phyloP scores from a whole-genome alignment of 1,140 invertebrate genomes.

The silkworm (Bombyx mori) region ASM3026992v2 NC_085107.1:13574001-13574500 shows the following conservation, averaged over 20 bases:
- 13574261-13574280: background rate
- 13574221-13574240: conserved; percentile 32
- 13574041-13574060: conserved; percentile 82
- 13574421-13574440: conserved; percentile 8
- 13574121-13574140: conserved; percentile 90
- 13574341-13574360: too few species aligned
- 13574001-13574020: conserved; percentile 60
- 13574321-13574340: background rate
- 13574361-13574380: background rate
- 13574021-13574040: conserved; percentile 34
- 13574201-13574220: conserved; percentile 28
- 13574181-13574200: conserved; percentile 28
- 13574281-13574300: too few species aligned
- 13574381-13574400: conserved; percentile 5
- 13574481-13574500: conserved; percentile 14
- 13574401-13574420: conserved; percentile 13
- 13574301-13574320: conserved; percentile 1
- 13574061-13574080: conserved; percentile 80
- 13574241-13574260: conserved; percentile 53
- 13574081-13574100: conserved; percentile 87
- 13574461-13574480: conserved; percentile 25
- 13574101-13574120: conserved; percentile 93
- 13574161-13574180: conserved; percentile 19
- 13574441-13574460: conserved; percentile 17
- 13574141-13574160: background rate